phyloP scores from a whole-genome alignment of 2,888 invertebrate species.

The Panzeria rudis region DNA sequence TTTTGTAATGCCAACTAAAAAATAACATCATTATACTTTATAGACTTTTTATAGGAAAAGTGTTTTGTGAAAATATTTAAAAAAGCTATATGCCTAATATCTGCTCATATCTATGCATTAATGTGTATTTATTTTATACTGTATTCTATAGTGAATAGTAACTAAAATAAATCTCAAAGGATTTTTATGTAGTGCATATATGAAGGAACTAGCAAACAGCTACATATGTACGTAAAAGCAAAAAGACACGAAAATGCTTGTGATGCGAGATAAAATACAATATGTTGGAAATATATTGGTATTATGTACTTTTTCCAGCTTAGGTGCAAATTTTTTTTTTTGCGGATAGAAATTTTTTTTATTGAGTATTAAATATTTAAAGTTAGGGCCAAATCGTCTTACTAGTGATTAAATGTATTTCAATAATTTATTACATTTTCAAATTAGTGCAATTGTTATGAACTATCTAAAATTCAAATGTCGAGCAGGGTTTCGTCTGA shows the following conservation, averaged over 20 bases:
- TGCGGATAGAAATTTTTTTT: background rate
- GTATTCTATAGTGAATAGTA: conserved; percentile 34
- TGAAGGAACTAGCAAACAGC: background rate
- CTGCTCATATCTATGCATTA: background rate
- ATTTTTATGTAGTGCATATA: conserved; percentile 37
- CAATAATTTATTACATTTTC: too few relatives aligned
- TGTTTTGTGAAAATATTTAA: too few relatives aligned
- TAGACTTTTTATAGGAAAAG: too few relatives aligned
- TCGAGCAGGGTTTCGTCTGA: too few relatives aligned
- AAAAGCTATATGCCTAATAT: background rate
- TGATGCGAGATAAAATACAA: background rate
- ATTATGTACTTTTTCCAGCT: background rate
- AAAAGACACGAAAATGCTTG: background rate
- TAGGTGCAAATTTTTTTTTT: background rate
- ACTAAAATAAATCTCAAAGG: conserved; percentile 61
- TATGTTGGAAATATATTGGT: background rate
- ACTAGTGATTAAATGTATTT: too few relatives aligned
- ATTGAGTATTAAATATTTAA: too few relatives aligned
- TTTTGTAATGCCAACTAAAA: too few relatives aligned
- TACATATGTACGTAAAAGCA: background rate
- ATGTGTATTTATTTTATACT: conserved; percentile 28
- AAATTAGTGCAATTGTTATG: too few relatives aligned
- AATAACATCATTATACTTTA: too few relatives aligned
- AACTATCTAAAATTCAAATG: too few relatives aligned
- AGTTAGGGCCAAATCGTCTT: too few relatives aligned